Evolutionary conservation across 2,888 invertebrate genomes (phyloP), one percentile per base, ranked within the genome.

Genomic region (Branchipolynoe longqiensis): DNA sequence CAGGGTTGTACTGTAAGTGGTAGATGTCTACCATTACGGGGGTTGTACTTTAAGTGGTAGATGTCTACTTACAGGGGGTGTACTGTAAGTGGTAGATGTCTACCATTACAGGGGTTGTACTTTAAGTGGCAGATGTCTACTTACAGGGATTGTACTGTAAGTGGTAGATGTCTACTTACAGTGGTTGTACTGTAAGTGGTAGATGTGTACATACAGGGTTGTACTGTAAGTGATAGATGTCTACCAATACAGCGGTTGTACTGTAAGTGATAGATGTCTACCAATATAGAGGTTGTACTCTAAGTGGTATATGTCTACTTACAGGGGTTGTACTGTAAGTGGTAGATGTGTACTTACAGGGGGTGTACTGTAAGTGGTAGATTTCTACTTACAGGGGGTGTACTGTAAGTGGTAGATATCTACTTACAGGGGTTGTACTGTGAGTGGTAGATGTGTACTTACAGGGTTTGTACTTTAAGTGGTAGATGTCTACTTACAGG

Each of bases 71-170:
- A 78, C 78, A 78, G 6, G 78, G 78, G 41, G 41, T 41, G 54
- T 78, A 78, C 28, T 14, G 1, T 41, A 3, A 41, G 78, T 78
- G 78, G 41, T 31, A 12, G 28, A 78, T 54, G 28, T 78, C 22
- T 48, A n/a, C n/a, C n/a, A n/a, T 78, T n/a, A 78, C 78, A 78
- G 6, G 78, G 78, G 41, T 78, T 41, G 54, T 78, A 78, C 28
- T 14, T 1, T 41, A 3, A 41, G 78, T 78, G 78, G 41, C 28
- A 12, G 28, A 78, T 54, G 28, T 78, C n/a, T n/a, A 40, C 78
- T 78, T n/a, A 78, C 78, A 78, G 6, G 78, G 78, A 28, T 78
- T 41, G 54, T 78, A 78, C 28, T 14, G 1, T 41, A 3, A 41
- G 78, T 78, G 78, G 41, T 31, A 12, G 28, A 78, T 54, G 28